Evolutionary conservation across 2,113 vertebrate genomes (phyloP), one percentile per base, ranked within the genome.

Genomic region (Alectura lathami): DNA sequence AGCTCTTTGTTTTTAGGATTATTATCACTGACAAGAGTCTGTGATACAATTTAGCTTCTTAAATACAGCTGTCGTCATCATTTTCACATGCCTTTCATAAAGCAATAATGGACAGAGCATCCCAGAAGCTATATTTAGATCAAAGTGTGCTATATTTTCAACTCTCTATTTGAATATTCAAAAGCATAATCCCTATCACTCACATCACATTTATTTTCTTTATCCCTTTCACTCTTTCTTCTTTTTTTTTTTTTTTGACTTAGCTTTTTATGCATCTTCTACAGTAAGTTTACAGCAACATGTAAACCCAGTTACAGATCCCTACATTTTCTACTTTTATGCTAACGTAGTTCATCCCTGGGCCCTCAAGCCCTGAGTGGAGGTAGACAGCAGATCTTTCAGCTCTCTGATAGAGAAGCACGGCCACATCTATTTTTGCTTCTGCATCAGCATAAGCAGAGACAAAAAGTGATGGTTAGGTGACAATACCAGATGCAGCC

Each of bases 101-200:
- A 91, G 21, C 69, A 67, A 81, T 56, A 56, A 86, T 77, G 45
- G 72, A 47, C 22, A 76, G 10, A 23, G 3, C 48, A 43, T 68
- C 23, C 30, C 50, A 78, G 59, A 95, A 95, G 57, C 40, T 88
- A 32, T 91, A 91, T 90, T 95, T 88, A 88, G 57, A 87, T 89
- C 48, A 53, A 77, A 79, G 67, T 56, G 21, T 43, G 42, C 29
- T 88, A 5, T 86, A 57, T 76, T 93, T 96, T 89, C 50, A 88
- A 18, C 53, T 91, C 94, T 62, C 47, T 86, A n/a, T 88, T 83
- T 64, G 30, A 34, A 78, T 84, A 67, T 84, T 88, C 23, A 59
- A 32, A 81, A 67, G 17, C 54, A 45, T 62, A 74, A 45, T 63
- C 68, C 5, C 27, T 72, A 7, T 34, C 21, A 40, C 27, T 88